These are phyloP conservation scores for Neosilurus mollespiculum DNA, from an alignment of 2,797 vertebrate species.

Conservation along the genomic window DNA sequence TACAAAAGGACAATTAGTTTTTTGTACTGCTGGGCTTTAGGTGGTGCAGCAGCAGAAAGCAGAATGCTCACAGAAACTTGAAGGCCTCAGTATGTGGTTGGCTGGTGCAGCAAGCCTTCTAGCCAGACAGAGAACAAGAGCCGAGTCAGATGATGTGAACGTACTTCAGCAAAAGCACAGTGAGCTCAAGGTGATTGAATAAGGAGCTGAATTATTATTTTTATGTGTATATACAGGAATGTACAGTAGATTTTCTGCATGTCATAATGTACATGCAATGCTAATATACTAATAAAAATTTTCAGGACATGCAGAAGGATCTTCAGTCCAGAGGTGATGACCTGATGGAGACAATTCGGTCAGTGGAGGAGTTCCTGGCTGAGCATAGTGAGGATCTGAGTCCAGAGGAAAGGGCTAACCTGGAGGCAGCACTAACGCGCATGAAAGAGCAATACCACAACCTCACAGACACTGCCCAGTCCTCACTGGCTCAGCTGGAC, in stretches of 20 bases:
- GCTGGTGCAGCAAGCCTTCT: conserved; percentile 78
- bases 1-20: background rate
- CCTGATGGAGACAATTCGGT: conserved; percentile 79
- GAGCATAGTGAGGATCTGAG: conserved; percentile 71
- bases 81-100: conserved; percentile 84
- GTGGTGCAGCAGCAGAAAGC: conserved; percentile 89
- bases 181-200: conserved; percentile 79
- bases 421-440: conserved; percentile 72
- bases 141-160: conserved; percentile 74
- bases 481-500: conserved; percentile 81
- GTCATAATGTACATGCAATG: background rate
- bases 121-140: conserved; percentile 70
- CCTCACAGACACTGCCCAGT: conserved; percentile 76
- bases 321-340: conserved; percentile 77
- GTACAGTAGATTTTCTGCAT: background rate
- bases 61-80: conserved; percentile 84
- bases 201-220: background rate
- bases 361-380: conserved; percentile 85
- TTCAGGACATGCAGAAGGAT: conserved; percentile 84
- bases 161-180: conserved; percentile 81
- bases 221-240: no score
- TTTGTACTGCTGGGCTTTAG: conserved; percentile 61
- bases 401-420: conserved; percentile 74
- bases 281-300: background rate
- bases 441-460: conserved; percentile 83